Percentiles rank a stretch among this genome's conserved stretches.
phyloP scores from a whole-genome alignment of 2,113 vertebrate species.

The Microtus montanus region DNA sequence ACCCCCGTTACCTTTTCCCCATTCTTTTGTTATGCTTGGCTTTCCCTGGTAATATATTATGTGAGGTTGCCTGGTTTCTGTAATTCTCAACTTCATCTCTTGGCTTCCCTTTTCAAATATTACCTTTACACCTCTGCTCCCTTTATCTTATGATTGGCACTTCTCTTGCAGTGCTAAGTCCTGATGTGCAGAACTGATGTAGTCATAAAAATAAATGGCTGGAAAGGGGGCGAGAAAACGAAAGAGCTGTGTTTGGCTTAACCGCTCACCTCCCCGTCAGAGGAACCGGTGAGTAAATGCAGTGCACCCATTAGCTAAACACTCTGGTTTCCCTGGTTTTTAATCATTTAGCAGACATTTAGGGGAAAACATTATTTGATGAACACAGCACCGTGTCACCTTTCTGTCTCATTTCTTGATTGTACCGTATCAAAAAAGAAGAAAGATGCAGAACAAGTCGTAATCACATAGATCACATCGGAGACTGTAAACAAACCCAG shows the following conservation, averaged over 20 bases:
- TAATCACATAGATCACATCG: neutral
- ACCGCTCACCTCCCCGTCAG: constrained; percentile 22
- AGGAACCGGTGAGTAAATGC: constrained; percentile 23
- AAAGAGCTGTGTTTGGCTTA: constrained; percentile 50
- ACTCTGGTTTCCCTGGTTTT: neutral
- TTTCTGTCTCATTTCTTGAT: constrained; percentile 8
- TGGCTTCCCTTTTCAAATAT: constrained; percentile 52
- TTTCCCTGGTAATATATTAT: constrained; percentile 58
- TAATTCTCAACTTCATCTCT: constrained; percentile 61
- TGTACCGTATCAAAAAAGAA: neutral
- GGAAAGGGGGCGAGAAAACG: constrained; percentile 24
- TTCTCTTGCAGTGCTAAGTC: neutral
- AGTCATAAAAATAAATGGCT: constrained; percentile 66
- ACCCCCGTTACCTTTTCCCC: constrained; percentile 31
- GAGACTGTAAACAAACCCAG: neutral
- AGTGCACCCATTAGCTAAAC: constrained; percentile 23
- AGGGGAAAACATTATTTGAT: neutral
- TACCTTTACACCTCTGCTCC: constrained; percentile 38
- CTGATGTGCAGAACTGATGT: constrained; percentile 42
- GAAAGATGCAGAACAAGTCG: neutral
- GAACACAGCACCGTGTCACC: neutral
- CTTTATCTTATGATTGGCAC: constrained; percentile 52
- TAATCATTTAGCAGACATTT: constrained; percentile 31
- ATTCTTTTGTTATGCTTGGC: constrained; percentile 47
- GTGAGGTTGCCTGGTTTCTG: constrained; percentile 40